phyloP scores from a whole-genome alignment of 2,113 vertebrate species.

The Pteruthius melanotis region DNA sequence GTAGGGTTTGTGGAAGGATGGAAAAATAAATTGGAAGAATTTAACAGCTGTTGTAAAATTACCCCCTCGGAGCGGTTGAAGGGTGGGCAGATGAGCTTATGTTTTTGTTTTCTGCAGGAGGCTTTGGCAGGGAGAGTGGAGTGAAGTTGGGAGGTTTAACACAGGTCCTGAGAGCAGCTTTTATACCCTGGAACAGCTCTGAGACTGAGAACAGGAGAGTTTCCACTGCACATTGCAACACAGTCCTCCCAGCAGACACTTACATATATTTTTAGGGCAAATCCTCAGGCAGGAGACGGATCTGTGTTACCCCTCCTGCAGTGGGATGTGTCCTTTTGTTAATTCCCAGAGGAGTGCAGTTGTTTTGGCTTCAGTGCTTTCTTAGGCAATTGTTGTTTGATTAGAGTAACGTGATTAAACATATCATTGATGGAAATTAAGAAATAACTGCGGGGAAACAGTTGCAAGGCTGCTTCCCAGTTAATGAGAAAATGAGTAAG shows the following conservation, averaged over 20 bases:
- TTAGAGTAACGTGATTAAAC: neutral
- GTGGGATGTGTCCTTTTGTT: neutral
- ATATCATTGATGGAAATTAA: neutral
- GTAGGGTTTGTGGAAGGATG: neutral
- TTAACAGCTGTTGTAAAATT: conserved; percentile 13
- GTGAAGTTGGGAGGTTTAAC: neutral
- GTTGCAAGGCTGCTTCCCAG: neutral
- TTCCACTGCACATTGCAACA: neutral
- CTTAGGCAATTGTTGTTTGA: neutral
- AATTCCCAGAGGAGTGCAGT: neutral
- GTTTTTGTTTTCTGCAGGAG: neutral
- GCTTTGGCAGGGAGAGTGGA: conserved; percentile 5
- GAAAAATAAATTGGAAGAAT: neutral
- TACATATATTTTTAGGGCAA: neutral
- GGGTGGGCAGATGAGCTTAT: neutral
- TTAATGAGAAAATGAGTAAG: neutral
- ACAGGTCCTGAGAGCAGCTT: neutral
- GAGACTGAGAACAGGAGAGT: neutral
- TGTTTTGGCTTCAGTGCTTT: neutral
- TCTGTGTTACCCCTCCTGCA: neutral
- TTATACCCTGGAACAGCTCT: neutral
- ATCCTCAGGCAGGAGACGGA: neutral
- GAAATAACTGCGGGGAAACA: neutral
- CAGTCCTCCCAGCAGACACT: neutral
- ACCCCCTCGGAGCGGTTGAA: neutral